Percentiles rank a stretch among this genome's conserved stretches.
phyloP scores from a whole-genome alignment of 2,888 invertebrate species.

The Apodemia duryi region DNA sequence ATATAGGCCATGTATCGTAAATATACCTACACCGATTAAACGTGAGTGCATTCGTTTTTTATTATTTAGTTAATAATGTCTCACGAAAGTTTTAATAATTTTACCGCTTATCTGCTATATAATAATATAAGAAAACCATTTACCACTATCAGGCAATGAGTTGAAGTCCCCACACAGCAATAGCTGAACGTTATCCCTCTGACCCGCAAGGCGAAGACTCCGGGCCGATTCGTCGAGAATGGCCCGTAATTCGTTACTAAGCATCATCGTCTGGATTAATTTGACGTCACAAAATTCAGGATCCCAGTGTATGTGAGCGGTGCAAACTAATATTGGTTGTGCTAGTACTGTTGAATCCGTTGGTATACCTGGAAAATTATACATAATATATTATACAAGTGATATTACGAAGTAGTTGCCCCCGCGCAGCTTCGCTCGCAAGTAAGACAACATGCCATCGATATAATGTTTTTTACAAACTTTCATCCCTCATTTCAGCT shows the following conservation, averaged over 20 bases:
- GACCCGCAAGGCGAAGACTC: conserved; percentile 85
- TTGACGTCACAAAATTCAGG: conserved; percentile 99
- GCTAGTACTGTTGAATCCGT: conserved; percentile 86
- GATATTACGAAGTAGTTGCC: no score
- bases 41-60: no score
- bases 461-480: no score
- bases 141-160: conserved; percentile 97
- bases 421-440: no score
- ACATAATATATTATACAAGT: no score
- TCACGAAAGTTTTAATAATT: no score
- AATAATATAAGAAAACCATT: conserved; percentile 27
- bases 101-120: no score
- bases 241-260: conserved; percentile 94
- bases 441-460: no score
- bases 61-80: no score
- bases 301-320: conserved; percentile 99
- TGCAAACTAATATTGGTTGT: conserved; percentile 96
- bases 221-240: conserved; percentile 93
- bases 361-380: conserved; percentile 78
- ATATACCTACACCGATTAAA: no score
- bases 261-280: conserved; percentile 99
- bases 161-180: conserved; percentile 99
- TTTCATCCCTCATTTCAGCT: no score
- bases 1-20: no score
- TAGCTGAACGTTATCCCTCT: conserved; percentile 91